A percentile compares a stretch with the other conserved stretches of the same genome.
These are phyloP conservation scores for Natator depressus DNA, from an alignment of 2,113 vertebrate species.

Conservation along the genomic window DNA sequence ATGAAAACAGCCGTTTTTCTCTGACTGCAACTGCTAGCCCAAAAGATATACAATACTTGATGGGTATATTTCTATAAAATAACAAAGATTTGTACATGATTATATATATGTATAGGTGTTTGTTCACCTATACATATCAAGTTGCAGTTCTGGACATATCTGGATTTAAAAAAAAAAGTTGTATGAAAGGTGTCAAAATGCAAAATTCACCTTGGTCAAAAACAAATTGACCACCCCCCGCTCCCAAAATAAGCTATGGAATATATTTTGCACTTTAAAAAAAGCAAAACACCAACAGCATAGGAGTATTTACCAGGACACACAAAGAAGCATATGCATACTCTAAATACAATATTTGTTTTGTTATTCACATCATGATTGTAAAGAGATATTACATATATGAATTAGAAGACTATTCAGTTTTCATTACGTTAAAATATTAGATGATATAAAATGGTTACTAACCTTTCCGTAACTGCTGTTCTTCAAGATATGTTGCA, in stretches of 20 bases:
- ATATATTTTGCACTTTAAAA: not conserved
- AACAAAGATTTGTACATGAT: not conserved
- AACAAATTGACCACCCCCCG: not conserved
- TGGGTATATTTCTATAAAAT: not conserved
- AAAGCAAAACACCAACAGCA: not conserved
- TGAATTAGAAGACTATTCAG: not conserved
- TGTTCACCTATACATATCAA: not conserved
- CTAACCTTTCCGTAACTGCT: not conserved
- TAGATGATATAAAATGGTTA: not conserved
- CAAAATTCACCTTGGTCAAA: not conserved
- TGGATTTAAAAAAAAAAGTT: not conserved
- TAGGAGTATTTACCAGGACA: not conserved
- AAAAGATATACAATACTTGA: not conserved
- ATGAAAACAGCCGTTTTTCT: not conserved
- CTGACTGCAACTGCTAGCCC: not conserved
- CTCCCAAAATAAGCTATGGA: not conserved
- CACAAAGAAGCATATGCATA: rapidly evolving
- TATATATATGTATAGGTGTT: not conserved
- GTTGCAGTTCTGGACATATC: not conserved
- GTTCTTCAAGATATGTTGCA: not conserved
- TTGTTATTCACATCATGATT: not conserved
- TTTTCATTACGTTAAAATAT: not conserved
- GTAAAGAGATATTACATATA: not conserved
- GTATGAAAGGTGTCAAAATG: not conserved
- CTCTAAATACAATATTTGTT: not conserved